Conservation (phyloP, 2,113 vertebrate genomes). For the Narcine bancroftii region DNA sequence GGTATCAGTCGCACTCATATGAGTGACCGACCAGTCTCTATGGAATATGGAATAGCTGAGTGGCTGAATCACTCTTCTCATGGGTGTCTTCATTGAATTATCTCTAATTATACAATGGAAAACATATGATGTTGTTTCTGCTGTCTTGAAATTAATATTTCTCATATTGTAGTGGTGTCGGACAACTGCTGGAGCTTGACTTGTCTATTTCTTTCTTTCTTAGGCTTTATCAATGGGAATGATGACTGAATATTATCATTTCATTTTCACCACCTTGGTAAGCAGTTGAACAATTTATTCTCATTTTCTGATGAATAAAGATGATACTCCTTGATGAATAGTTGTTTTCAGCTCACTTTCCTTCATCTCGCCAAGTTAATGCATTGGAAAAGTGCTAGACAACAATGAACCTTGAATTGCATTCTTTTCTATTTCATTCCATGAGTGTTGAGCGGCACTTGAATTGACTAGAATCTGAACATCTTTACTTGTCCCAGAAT, state of each 20-base stretch:
- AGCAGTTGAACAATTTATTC: conserved; percentile 46
- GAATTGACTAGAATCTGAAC: background rate
- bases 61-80: background rate
- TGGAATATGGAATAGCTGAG: background rate
- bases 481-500: background rate
- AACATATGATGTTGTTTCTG: conserved; percentile 36
- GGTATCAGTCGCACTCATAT: no score
- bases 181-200: conserved; percentile 41
- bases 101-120: conserved; percentile 45
- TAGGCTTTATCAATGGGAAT: conserved; percentile 97
- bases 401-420: no score
- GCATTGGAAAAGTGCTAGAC: background rate
- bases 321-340: background rate
- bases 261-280: conserved; percentile 98
- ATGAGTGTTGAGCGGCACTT: background rate
- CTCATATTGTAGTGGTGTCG: conserved; percentile 42
- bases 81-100: conserved; percentile 35
- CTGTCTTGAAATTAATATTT: conserved; percentile 40
- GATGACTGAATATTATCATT: conserved; percentile 99
- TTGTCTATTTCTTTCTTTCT: conserved; percentile 49
- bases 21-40: no score
- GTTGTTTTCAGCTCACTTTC: background rate
- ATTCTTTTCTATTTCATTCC: background rate
- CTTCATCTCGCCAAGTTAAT: background rate
- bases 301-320: background rate